These are phyloP conservation scores for Anastatus disparis DNA, from an alignment of 1,140 invertebrate genomes.

Conservation along the genomic window DNA sequence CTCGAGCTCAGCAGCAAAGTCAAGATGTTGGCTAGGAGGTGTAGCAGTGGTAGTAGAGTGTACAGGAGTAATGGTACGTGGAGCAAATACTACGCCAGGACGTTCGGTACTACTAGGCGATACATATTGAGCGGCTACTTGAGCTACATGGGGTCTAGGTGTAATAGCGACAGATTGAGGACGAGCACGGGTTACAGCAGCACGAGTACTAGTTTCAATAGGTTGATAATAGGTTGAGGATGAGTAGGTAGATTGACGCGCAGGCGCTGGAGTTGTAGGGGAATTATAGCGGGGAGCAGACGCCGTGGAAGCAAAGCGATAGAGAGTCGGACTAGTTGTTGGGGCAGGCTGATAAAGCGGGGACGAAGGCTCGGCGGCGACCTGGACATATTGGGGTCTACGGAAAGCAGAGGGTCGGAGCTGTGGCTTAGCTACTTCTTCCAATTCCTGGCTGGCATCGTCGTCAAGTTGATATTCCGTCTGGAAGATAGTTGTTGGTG, in stretches of 20 bases:
- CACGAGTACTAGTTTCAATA: conserved; percentile 59
- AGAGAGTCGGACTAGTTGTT: conserved; percentile 57
- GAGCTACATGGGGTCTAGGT: conserved; percentile 72
- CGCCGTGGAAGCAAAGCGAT: conserved; percentile 64
- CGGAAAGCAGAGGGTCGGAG: conserved; percentile 53
- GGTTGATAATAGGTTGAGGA: conserved; percentile 60
- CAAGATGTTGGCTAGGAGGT: conserved; percentile 67
- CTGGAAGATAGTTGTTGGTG: conserved; percentile 75
- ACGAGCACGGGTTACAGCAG: conserved; percentile 61
- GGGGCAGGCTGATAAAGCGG: conserved; percentile 53
- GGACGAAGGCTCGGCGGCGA: conserved; percentile 51
- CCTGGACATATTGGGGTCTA: conserved; percentile 55
- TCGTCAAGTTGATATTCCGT: conserved; percentile 71
- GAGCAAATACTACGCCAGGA: conserved; percentile 53
- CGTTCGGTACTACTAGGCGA: conserved; percentile 69
- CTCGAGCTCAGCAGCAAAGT: conserved; percentile 79
- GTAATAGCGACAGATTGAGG: conserved; percentile 70
- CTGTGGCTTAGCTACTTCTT: conserved; percentile 66
- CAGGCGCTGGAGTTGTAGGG: conserved; percentile 54
- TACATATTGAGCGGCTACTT: conserved; percentile 71
- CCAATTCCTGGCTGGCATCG: conserved; percentile 71
- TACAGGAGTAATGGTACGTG: conserved; percentile 58
- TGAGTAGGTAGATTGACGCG: conserved; percentile 51
- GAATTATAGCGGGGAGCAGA: conserved; percentile 52
- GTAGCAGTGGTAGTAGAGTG: conserved; percentile 58